Conservation (phyloP, 2,888 invertebrate genomes). For the Eucera pruinosa region DNA sequence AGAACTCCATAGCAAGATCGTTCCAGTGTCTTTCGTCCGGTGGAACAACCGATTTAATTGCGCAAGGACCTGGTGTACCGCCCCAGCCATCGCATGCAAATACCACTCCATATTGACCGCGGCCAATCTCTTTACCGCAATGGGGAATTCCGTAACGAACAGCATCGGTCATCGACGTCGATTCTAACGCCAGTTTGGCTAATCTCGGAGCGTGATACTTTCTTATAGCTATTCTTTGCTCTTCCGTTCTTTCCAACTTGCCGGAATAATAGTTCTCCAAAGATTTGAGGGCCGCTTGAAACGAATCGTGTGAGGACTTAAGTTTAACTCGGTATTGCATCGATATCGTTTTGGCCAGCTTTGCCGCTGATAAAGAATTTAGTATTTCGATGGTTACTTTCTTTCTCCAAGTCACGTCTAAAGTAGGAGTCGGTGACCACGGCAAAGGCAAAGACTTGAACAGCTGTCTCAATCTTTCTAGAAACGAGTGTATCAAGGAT, state of each 20-base stretch:
- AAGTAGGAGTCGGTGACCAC: constrained; percentile 86
- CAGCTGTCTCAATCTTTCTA: constrained; percentile 88
- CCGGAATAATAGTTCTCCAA: constrained; percentile 90
- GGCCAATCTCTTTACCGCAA: constrained; percentile 88
- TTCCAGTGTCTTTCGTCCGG: constrained; percentile 95
- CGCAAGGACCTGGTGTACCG: constrained; percentile 90
- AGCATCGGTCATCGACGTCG: constrained; percentile 92
- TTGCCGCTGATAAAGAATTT: constrained; percentile 89
- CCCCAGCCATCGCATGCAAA: constrained; percentile 91
- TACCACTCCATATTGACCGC: constrained; percentile 96
- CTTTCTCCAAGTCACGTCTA: constrained; percentile 88
- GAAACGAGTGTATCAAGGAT: constrained; percentile 87
- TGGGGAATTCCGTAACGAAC: constrained; percentile 90
- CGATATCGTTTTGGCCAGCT: constrained; percentile 90
- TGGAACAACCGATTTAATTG: constrained; percentile 94
- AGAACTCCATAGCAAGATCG: constrained; percentile 96
- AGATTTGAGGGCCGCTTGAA: constrained; percentile 89
- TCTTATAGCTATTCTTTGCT: constrained; percentile 90
- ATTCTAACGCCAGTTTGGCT: constrained; percentile 92
- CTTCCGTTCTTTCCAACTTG: constrained; percentile 92
- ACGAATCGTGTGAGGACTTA: constrained; percentile 91
- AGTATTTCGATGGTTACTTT: constrained; percentile 89
- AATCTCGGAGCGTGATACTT: constrained; percentile 92
- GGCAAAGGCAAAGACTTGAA: constrained; percentile 87
- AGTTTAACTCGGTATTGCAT: constrained; percentile 91